phyloP scores from a whole-genome alignment of 2,888 invertebrate genomes.

The Sphaeridia pumilis region DNA sequence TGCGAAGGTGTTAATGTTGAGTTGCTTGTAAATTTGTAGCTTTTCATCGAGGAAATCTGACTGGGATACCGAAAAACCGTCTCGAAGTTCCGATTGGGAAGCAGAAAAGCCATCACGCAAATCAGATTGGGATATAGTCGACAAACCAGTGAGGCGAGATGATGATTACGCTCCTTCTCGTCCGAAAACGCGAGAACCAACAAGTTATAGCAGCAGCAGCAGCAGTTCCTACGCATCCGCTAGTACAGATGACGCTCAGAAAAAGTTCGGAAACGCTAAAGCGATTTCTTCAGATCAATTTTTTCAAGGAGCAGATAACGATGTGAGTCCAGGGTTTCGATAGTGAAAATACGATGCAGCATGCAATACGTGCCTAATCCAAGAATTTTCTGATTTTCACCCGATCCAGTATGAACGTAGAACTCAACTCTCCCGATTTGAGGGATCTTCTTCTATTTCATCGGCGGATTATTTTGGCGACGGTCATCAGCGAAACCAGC shows the following conservation, averaged over 20 bases:
- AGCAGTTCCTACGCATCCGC: conserved; percentile 14
- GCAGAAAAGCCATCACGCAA: too few relatives aligned
- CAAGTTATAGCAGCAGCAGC: background rate
- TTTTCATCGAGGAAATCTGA: too few relatives aligned
- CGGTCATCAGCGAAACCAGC: conserved; percentile 37
- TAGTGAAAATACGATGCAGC: too few relatives aligned
- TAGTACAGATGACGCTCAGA: conserved; percentile 64
- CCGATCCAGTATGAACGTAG: conserved; percentile 45
- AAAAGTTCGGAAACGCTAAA: conserved; percentile 94
- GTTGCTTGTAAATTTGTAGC: too few relatives aligned
- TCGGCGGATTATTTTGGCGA: conserved; percentile 89
- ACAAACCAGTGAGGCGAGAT: conserved; percentile 17
- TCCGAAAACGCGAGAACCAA: conserved; percentile 26
- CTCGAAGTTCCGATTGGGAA: too few relatives aligned
- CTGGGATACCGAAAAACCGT: too few relatives aligned
- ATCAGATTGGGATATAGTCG: conserved; percentile 26
- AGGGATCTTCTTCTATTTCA: conserved; percentile 88
- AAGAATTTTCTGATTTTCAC: conserved; percentile 12
- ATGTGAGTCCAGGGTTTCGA: too few relatives aligned
- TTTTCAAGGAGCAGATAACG: conserved; percentile 62
- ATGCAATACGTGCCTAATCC: too few relatives aligned
- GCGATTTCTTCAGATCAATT: conserved; percentile 96
- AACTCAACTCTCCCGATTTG: conserved; percentile 60
- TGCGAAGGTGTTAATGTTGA: background rate
- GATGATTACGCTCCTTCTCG: conserved; percentile 11